Base-by-base conservation (phyloP, 2,888 invertebrate species). In the Rotaria socialis region DNA sequence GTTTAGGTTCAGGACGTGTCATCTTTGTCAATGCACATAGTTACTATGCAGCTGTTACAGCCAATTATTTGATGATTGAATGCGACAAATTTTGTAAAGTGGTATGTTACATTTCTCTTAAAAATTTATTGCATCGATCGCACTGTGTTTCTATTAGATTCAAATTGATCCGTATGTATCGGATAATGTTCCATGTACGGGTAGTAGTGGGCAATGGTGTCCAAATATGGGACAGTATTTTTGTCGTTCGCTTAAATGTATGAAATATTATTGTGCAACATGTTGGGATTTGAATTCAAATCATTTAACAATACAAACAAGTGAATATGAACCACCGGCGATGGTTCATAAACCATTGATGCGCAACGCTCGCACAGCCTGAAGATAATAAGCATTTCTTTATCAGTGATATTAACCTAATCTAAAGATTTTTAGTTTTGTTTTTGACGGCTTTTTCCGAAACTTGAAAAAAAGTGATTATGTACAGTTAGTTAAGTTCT, bases 91-190 rank as follows among this genome's bases (percentile, higher is more conserved):
- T 80, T 43, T 80, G 47, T 60, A 56, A 85, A 60, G 47, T 55
- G 60, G 85, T 47, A 85, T 60, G 47, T 60, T 41, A 16, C 24
- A 2, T 14, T 16, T 41, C 11, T 47, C 4, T 35, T 35, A 35
- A 35, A 35, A 35, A 35, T 35, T 35, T n/a, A 67, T 2, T 35
- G 2, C 22, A 11, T 22, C 16, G 14, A 0, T 55, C 41, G 4
- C n/a, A 5, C 43, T 27, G 14, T 35, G 3, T 67, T 16, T 67
- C 67, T 27, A 50, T n/a, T 88, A 95, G 95, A 94, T 98, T 50
- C 98, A 99, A 93, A 94, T 98, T 75, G 96, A 98, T 92, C 98
- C 98, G 0, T 99, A 98, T 91, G 92, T 99, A 89, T 98, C 97
- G 91, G 97, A 98, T 91, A 95, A 96, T 0, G 93, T 95, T 89